These are phyloP conservation scores for Python bivittatus DNA, from an alignment of 2,113 vertebrate genomes.

Conservation along the genomic window DNA sequence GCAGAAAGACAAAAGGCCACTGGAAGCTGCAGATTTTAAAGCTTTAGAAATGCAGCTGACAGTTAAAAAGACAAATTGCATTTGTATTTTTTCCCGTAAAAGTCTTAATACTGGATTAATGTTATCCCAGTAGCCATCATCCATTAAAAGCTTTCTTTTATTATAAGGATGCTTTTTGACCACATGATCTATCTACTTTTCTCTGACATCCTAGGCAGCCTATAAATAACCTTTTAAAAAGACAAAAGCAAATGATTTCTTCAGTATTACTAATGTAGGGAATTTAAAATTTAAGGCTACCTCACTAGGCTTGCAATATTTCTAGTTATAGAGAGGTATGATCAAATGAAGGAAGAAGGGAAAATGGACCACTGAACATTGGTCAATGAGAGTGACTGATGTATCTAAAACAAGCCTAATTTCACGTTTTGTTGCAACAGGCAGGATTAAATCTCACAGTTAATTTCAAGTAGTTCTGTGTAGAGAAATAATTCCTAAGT, in stretches of 20 bases:
- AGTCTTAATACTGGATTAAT: conserved; percentile 74
- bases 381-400: background rate
- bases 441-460: too few relatives aligned
- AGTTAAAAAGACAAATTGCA: conserved; percentile 78
- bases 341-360: background rate
- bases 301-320: conserved; percentile 5
- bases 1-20: conserved; percentile 80
- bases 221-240: conserved; percentile 55
- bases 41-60: conserved; percentile 78
- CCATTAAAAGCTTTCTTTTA: conserved; percentile 71
- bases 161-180: conserved; percentile 68
- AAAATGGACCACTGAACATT: conserved; percentile 7
- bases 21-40: conserved; percentile 78
- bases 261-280: conserved; percentile 36
- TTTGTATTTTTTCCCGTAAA: conserved; percentile 75
- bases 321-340: conserved; percentile 26
- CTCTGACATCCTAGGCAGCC: conserved; percentile 55
- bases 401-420: background rate
- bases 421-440: background rate
- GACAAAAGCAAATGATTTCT: conserved; percentile 39
- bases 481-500: background rate
- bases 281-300: conserved; percentile 34
- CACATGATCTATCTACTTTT: conserved; percentile 58
- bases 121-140: conserved; percentile 70
- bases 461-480: background rate